A percentile compares a stretch with the other conserved stretches of the same genome.
Conservation (phyloP, 2,113 vertebrate species). For the Podiceps cristatus region DNA sequence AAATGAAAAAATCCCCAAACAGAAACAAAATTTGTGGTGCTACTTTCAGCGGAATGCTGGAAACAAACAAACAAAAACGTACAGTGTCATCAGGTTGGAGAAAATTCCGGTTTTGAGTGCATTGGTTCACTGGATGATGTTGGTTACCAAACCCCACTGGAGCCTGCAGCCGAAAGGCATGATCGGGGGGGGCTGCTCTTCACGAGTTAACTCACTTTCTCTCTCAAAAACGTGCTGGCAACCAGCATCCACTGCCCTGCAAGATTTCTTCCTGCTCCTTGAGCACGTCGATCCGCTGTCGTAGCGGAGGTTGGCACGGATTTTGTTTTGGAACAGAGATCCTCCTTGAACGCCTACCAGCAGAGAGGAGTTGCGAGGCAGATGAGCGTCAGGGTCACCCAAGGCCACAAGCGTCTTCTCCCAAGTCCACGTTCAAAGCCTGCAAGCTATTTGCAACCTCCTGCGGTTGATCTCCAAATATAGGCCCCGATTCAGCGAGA, state of each 20-base stretch:
- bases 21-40: not conserved
- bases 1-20: not conserved
- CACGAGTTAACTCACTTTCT: not conserved
- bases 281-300: not conserved
- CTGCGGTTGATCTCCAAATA: not conserved
- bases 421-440: not conserved
- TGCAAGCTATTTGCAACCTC: not conserved
- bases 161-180: not conserved
- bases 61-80: not conserved
- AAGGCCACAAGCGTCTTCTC: not conserved
- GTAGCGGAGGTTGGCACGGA: not conserved
- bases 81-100: rapidly evolving
- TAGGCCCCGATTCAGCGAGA: not conserved
- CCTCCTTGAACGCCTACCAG: not conserved
- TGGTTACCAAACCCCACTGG: not conserved
- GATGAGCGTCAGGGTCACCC: not conserved
- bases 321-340: not conserved
- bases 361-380: not conserved
- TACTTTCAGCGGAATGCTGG: not conserved
- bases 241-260: not conserved
- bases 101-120: not conserved
- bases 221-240: not conserved
- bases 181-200: not conserved
- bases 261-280: not conserved
- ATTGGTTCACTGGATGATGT: not conserved